These are phyloP conservation scores for Ormyrus labotus DNA, from an alignment of 2,888 invertebrate species.

Conservation along the genomic window DNA sequence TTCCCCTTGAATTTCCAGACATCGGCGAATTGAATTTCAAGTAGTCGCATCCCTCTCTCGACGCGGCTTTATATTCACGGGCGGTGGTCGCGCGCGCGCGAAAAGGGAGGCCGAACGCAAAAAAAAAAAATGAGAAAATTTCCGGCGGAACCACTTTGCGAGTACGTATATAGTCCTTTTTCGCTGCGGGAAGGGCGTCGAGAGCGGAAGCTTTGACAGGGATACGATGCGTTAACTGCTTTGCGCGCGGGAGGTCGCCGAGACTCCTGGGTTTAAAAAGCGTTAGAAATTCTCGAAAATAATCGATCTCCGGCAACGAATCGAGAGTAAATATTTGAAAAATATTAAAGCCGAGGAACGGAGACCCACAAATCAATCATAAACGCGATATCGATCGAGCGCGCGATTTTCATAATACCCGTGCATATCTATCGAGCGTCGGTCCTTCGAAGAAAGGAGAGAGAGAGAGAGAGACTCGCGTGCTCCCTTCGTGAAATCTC, in stretches of 20 bases:
- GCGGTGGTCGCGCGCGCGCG: background rate
- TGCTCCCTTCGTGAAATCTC: background rate
- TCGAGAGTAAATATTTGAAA: too few relatives aligned
- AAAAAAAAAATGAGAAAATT: slow-evolving; percentile 20
- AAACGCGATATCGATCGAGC: too few relatives aligned
- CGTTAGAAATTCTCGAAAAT: too few relatives aligned
- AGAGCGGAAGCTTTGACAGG: background rate
- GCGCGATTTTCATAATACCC: too few relatives aligned
- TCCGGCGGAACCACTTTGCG: slow-evolving; percentile 49
- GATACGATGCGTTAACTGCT: too few relatives aligned
- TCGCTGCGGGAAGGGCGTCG: background rate
- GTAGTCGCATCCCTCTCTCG: slow-evolving; percentile 72
- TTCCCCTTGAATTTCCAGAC: slow-evolving; percentile 61
- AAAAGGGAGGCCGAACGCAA: background rate
- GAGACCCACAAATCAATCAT: too few relatives aligned
- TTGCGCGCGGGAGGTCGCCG: slow-evolving; percentile 1
- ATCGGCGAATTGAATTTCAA: slow-evolving; percentile 75
- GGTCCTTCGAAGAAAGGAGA: background rate
- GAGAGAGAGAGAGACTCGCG: background rate
- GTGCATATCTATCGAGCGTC: background rate
- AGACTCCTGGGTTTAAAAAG: too few relatives aligned
- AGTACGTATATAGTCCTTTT: background rate
- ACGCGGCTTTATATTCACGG: background rate
- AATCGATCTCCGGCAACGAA: too few relatives aligned
- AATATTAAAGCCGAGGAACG: too few relatives aligned